Evolutionary conservation across 2,113 vertebrate genomes (phyloP), one percentile per base, ranked within the genome.

Genomic region (Nanger granti): DNA sequence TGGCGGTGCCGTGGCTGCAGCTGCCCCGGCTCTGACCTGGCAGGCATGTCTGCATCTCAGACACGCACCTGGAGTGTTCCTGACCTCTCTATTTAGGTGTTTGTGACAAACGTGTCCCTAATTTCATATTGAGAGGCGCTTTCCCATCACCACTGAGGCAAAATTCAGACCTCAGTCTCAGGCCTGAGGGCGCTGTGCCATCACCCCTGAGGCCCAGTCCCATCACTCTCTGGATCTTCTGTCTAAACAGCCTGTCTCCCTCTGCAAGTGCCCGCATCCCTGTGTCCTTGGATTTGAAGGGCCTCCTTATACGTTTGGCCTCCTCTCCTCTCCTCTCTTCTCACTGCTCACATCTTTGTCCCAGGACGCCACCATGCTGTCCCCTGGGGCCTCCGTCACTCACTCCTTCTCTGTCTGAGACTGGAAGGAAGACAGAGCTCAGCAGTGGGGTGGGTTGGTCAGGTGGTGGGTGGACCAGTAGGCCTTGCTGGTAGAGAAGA

Each of bases 1-100:
- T 8, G 6, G 4, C 1, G n/a, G 8, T 3, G 9, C 15, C 11
- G 31, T 4, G 7, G 2, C 24, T 1, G 5, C 2, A 15, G 3
- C 26, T 3, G 14, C n/a, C 44, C 54, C 0, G 0, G 41, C 91
- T 49, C 31, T 2, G 0, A 8, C 24, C 5, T 17, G 7, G 31
- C 24, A 28, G 59, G 9, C 82, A 20, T 15, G 28, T 47, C 52
- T 44, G 37, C 26, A 0, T 13, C 37, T 55, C 31, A n/a, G 34
- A 34, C 12, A 1, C 4, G 0, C 31, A 22, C 26, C 57, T 4
- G 15, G 87, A 52, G 9, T 37, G 4, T 55, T n/a, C 54, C 41
- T 76, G 52, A 5, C 55, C 20, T 41, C 9, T 52, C 12, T 41
- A 3, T 52, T 6, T 62, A 20, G 17, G 17, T 8, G 2, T 54